Evolutionary conservation across 2,888 invertebrate genomes (phyloP).

Genomic region (Drosophila multiciliata): DNA sequence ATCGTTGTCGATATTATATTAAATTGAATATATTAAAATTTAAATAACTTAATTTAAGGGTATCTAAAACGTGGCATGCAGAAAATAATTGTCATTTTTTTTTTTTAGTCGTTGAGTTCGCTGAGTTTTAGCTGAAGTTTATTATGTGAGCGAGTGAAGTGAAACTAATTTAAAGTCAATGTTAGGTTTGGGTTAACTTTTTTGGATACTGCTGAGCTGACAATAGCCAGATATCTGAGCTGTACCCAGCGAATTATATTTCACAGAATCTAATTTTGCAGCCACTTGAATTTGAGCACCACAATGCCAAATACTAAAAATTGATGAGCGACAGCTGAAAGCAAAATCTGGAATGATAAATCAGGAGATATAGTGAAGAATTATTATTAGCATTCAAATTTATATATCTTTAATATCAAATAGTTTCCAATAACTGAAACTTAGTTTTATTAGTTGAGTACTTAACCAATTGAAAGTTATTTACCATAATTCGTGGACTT

Average conservation of each 20-base stretch:
- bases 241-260: conserved; percentile 9
- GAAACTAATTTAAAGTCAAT: conserved; percentile 75
- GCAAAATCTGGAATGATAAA: conserved; percentile 4
- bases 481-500: background rate
- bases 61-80: background rate
- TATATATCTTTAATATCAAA: background rate
- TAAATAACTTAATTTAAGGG: background rate
- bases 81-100: background rate
- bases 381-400: background rate
- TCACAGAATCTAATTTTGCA: conserved; percentile 12
- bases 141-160: conserved; percentile 66
- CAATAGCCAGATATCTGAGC: conserved; percentile 12
- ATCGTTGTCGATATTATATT: too few species aligned
- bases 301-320: conserved; percentile 5
- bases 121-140: conserved; percentile 57
- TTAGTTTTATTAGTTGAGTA: background rate
- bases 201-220: conserved; percentile 6
- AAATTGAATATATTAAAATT: too few species aligned
- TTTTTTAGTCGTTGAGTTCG: conserved; percentile 27
- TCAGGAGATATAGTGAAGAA: background rate
- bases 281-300: conserved; percentile 10
- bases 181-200: conserved; percentile 46
- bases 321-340: conserved; percentile 20
- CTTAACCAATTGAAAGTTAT: background rate
- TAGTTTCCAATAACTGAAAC: background rate